Conservation (phyloP, 2,888 invertebrate species). For the Lacanobia wlatinum region DNA sequence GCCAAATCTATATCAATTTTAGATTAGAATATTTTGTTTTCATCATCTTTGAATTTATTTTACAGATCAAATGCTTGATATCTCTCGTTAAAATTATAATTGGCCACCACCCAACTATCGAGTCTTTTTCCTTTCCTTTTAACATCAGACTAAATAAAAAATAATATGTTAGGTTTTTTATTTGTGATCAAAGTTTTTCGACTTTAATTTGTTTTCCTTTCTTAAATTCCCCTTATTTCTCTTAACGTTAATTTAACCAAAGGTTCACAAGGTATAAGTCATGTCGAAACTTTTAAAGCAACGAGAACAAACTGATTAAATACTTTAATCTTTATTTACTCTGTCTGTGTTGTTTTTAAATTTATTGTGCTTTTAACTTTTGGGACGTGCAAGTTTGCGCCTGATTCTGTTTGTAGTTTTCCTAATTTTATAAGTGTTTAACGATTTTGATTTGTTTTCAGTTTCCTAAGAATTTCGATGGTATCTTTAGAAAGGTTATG, state of each 20-base stretch:
- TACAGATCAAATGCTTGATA: background rate
- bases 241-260: conserved; percentile 68
- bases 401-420: conserved; percentile 47
- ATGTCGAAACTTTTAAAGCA: conserved; percentile 85
- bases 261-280: conserved; percentile 85
- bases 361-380: conserved; percentile 86
- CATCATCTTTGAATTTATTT: background rate
- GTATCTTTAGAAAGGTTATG: background rate
- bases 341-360: conserved; percentile 83
- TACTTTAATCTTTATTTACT: conserved; percentile 89
- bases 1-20: background rate
- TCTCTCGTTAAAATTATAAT: conserved; percentile 2
- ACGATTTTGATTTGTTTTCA: conserved; percentile 8
- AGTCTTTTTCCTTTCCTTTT: background rate
- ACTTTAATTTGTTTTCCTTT: conserved; percentile 62
- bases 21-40: background rate
- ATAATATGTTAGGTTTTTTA: conserved; percentile 43
- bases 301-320: conserved; percentile 85
- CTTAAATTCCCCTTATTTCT: conserved; percentile 61
- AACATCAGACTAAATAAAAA: conserved; percentile 24
- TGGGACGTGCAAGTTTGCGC: conserved; percentile 73
- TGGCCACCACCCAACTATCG: background rate
- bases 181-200: conserved; percentile 60
- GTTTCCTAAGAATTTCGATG: background rate
- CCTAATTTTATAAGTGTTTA: conserved; percentile 25